phyloP scores from a whole-genome alignment of 2,113 vertebrate species.

The Cavia aperea region DNA sequence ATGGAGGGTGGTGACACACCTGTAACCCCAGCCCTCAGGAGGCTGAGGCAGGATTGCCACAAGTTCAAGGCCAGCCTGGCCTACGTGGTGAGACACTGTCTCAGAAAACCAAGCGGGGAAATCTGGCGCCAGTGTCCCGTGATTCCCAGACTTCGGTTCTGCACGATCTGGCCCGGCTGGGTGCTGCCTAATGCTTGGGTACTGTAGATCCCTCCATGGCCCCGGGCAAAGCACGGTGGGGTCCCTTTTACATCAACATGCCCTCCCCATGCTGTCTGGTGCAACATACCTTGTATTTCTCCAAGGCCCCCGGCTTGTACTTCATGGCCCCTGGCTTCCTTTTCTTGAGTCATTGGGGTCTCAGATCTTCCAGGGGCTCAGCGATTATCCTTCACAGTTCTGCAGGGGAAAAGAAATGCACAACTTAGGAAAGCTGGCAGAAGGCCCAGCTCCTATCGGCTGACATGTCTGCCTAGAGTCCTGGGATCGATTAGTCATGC shows the following conservation, averaged over 20 bases:
- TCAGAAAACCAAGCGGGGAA: neutral
- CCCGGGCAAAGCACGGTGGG: neutral
- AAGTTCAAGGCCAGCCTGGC: neutral
- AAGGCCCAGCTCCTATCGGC: fast-evolving
- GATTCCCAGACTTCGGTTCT: neutral
- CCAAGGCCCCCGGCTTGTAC: fast-evolving
- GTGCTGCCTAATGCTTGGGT: neutral
- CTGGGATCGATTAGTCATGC: neutral
- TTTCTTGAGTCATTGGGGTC: neutral
- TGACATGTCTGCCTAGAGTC: neutral
- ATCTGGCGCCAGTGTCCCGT: neutral
- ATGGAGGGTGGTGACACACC: neutral
- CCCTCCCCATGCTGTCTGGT: neutral
- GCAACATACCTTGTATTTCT: neutral
- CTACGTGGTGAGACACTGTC: neutral
- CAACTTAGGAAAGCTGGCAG: neutral
- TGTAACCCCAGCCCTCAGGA: neutral
- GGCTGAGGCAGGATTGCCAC: neutral
- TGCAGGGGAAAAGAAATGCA: neutral
- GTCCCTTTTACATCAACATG: neutral
- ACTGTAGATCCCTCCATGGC: neutral
- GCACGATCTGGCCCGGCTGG: neutral
- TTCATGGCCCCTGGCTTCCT: neutral
- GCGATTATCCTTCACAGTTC: slow-evolving; percentile 3
- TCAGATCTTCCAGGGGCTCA: neutral